Conservation (phyloP, 2,888 invertebrate species). For the Cecidostiba fungosa region DNA sequence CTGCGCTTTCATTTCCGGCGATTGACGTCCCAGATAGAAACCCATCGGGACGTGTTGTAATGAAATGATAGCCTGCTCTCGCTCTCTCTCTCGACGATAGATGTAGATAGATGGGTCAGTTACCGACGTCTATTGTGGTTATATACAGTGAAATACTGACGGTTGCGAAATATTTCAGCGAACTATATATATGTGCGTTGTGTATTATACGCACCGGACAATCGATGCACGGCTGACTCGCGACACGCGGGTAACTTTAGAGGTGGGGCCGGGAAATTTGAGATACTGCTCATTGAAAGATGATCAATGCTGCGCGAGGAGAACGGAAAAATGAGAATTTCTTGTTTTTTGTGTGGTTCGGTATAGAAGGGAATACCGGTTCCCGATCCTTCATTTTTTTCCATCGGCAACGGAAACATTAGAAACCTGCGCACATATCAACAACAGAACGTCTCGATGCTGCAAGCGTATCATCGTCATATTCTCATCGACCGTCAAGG, state of each 20-base stretch:
- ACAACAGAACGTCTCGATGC: too few species aligned
- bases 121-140: constrained; percentile 31
- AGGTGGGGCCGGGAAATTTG: neutral
- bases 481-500: too few species aligned
- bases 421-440: too few species aligned
- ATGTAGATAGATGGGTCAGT: constrained; percentile 58
- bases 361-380: too few species aligned
- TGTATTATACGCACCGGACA: neutral
- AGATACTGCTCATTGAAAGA: neutral
- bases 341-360: too few species aligned
- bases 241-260: neutral
- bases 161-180: constrained; percentile 2
- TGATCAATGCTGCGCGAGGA: neutral
- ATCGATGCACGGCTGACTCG: neutral
- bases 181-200: neutral
- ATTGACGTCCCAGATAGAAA: constrained; percentile 55
- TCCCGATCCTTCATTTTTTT: neutral
- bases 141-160: neutral
- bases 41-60: constrained; percentile 50
- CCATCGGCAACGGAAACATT: too few species aligned
- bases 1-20: constrained; percentile 64
- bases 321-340: too few species aligned
- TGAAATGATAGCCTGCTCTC: constrained; percentile 54
- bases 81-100: constrained; percentile 34
- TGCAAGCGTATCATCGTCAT: too few species aligned